These are phyloP conservation scores for Marisa cornuarietis DNA, from an alignment of 1,140 invertebrate species.

Conservation along the genomic window DNA sequence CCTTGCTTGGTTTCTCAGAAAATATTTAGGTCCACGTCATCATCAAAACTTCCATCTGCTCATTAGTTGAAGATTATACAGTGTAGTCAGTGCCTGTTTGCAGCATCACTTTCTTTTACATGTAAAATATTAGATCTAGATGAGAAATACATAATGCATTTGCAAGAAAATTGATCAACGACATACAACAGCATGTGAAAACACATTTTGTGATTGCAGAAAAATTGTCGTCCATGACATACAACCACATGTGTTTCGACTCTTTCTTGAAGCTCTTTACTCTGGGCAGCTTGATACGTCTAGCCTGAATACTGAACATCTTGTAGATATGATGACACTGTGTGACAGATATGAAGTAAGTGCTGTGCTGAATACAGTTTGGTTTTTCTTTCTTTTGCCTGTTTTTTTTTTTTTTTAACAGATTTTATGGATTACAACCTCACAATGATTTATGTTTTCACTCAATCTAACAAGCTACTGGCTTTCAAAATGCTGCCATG, in stretches of 20 bases:
- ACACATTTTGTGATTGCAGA: slow-evolving; percentile 65
- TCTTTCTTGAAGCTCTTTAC: slow-evolving; percentile 76
- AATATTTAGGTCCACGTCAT: too few relatives aligned
- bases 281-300: slow-evolving; percentile 70
- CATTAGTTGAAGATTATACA: too few relatives aligned
- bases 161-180: too few relatives aligned
- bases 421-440: too few relatives aligned
- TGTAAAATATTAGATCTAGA: background rate
- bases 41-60: too few relatives aligned
- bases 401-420: too few relatives aligned
- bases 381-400: too few relatives aligned
- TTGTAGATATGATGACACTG: slow-evolving; percentile 74
- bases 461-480: background rate
- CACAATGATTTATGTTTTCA: too few relatives aligned
- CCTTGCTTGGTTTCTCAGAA: too few relatives aligned
- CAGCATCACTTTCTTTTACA: background rate
- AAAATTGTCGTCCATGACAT: slow-evolving; percentile 77
- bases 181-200: too few relatives aligned
- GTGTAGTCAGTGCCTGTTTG: background rate
- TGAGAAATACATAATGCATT: background rate
- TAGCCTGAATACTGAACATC: slow-evolving; percentile 70
- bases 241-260: slow-evolving; percentile 72
- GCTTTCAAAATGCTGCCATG: background rate
- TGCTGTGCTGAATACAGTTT: background rate
- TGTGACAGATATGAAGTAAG: slow-evolving; percentile 68